These are phyloP conservation scores for Kryptolebias ocellatus DNA, from an alignment of 2,797 vertebrate species.

Conservation along the genomic window DNA sequence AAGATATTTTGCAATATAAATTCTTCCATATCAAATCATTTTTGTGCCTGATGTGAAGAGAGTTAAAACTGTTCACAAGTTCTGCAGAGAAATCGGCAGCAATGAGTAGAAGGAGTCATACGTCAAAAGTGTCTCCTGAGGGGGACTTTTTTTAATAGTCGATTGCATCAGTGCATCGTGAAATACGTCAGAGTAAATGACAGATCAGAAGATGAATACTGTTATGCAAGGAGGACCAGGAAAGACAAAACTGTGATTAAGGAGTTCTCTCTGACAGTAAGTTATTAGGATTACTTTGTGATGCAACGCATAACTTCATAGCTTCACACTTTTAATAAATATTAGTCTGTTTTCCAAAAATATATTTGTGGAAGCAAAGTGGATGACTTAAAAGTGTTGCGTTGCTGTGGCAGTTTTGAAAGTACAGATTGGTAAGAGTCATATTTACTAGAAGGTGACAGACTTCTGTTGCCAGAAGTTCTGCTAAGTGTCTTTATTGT, in stretches of 20 bases:
- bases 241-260: background rate
- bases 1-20: no score
- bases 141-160: background rate
- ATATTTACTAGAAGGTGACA: background rate
- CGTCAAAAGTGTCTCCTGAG: background rate
- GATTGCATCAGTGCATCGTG: background rate
- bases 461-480: background rate
- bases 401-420: background rate
- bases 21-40: conserved; percentile 2
- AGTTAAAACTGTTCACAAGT: background rate
- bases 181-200: background rate
- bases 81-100: background rate
- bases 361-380: background rate
- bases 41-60: conserved; percentile 12
- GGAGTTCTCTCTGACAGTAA: background rate
- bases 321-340: no score
- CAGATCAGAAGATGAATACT: background rate
- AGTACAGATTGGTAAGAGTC: background rate
- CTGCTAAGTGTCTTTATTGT: background rate
- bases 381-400: background rate
- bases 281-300: background rate
- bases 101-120: background rate
- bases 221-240: background rate
- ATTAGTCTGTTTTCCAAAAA: background rate
- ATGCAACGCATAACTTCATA: background rate